Conservation (phyloP, 2,797 vertebrate species). For the Lagocephalus sceleratus region DNA sequence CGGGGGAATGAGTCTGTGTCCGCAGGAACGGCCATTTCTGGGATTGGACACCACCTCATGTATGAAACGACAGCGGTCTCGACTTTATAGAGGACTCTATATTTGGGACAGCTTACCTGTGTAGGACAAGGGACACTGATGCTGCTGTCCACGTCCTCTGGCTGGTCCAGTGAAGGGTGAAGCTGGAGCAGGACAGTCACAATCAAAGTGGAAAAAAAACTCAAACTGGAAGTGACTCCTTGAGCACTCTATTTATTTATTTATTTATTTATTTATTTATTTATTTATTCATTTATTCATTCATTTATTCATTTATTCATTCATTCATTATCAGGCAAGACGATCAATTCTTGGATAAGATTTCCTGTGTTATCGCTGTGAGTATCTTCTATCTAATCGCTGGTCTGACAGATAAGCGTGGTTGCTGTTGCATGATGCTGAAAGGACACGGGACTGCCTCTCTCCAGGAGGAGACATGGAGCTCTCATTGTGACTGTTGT, state of each 20-base stretch:
- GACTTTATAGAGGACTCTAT: neutral
- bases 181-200: constrained; percentile 50
- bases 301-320: too few species aligned
- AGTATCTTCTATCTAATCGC: constrained; percentile 55
- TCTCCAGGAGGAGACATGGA: too few species aligned
- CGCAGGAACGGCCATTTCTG: constrained; percentile 70
- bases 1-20: constrained; percentile 62
- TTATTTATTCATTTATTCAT: too few species aligned
- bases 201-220: neutral
- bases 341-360: too few species aligned
- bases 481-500: too few species aligned
- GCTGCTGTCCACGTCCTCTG: constrained; percentile 30
- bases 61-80: neutral
- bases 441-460: too few species aligned
- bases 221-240: neutral
- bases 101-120: constrained; percentile 50
- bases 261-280: too few species aligned
- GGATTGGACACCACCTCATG: constrained; percentile 4
- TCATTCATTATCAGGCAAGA: too few species aligned
- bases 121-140: constrained; percentile 57
- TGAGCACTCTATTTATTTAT: neutral
- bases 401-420: constrained; percentile 3
- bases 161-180: constrained; percentile 47
- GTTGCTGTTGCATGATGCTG: constrained; percentile 2
- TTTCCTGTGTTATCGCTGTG: constrained; percentile 9